These are phyloP conservation scores for Cyprinodon tularosa DNA, from an alignment of 2,113 vertebrate species.

Conservation along the genomic window DNA sequence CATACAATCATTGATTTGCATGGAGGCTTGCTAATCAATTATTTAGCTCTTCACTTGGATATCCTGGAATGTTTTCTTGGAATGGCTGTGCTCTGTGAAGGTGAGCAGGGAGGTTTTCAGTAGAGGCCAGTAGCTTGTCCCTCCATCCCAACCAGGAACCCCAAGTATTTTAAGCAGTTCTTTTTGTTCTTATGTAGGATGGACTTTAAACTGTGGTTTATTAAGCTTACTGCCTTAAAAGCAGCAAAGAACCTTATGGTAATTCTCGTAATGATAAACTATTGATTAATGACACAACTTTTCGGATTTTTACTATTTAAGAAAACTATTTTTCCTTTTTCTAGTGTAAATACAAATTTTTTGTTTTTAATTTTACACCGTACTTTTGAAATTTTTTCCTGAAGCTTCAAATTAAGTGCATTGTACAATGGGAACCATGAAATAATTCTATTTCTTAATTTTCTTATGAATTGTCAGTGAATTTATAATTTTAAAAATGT, in stretches of 20 bases:
- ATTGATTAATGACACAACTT: neutral
- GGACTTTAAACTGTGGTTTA: neutral
- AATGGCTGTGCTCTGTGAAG: neutral
- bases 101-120: neutral
- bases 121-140: neutral
- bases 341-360: neutral
- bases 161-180: neutral
- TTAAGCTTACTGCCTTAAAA: neutral
- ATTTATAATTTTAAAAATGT: slow-evolving; percentile 18
- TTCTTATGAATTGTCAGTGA: slow-evolving; percentile 9
- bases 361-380: neutral
- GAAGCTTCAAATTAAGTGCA: too few relatives aligned
- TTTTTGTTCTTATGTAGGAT: neutral
- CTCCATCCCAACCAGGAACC: neutral
- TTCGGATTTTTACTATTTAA: neutral
- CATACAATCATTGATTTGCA: neutral
- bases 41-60: slow-evolving; percentile 42
- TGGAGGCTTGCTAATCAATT: slow-evolving; percentile 55
- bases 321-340: neutral
- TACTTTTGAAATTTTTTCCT: neutral
- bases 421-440: neutral
- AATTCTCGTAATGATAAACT: neutral
- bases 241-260: neutral
- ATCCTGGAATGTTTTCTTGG: slow-evolving; percentile 52
- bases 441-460: slow-evolving; percentile 39